A percentile compares a stretch with the other conserved stretches of the same genome.
Evolutionary conservation across 2,797 vertebrate genomes (phyloP).

Genomic region (Sebastes jordani): DNA sequence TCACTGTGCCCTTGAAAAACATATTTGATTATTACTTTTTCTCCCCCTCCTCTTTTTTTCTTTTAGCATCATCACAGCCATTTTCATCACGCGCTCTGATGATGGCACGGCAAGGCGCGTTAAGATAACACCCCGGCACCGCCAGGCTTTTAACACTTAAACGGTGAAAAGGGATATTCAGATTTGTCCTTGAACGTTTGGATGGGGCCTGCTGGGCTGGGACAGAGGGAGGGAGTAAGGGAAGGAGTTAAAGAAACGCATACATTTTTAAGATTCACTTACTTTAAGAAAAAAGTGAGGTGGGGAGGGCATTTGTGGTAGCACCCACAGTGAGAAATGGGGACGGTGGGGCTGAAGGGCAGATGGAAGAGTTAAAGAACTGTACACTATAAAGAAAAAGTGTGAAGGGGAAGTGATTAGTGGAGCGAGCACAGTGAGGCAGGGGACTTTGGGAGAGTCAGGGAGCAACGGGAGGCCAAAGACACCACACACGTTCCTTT

Average conservation of each 20-base stretch:
- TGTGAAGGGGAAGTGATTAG: conserved; percentile 73
- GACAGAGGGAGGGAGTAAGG: conserved; percentile 61
- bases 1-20: conserved; percentile 87
- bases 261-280: conserved; percentile 65
- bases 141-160: conserved; percentile 89
- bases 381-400: conserved; percentile 49
- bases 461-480: conserved; percentile 69
- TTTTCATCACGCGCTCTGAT: conserved; percentile 82
- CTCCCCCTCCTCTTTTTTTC: conserved; percentile 80
- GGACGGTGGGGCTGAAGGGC: conserved; percentile 62
- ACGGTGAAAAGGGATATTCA: conserved; percentile 87
- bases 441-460: conserved; percentile 49
- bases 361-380: conserved; percentile 68
- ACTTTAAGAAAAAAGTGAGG: conserved; percentile 60
- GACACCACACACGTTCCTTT: conserved; percentile 47
- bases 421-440: conserved; percentile 49
- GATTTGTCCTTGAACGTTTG: conserved; percentile 87
- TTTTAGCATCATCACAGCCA: conserved; percentile 85
- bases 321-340: conserved; percentile 56
- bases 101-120: conserved; percentile 79
- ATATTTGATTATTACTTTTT: conserved; percentile 87
- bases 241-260: conserved; percentile 78
- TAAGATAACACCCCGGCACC: conserved; percentile 83
- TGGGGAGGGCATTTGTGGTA: conserved; percentile 49
- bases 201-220: conserved; percentile 76